These are phyloP conservation scores for Lepidiolamprologus cunningtoni DNA, from an alignment of 2,113 vertebrate species.

Conservation along the genomic window DNA sequence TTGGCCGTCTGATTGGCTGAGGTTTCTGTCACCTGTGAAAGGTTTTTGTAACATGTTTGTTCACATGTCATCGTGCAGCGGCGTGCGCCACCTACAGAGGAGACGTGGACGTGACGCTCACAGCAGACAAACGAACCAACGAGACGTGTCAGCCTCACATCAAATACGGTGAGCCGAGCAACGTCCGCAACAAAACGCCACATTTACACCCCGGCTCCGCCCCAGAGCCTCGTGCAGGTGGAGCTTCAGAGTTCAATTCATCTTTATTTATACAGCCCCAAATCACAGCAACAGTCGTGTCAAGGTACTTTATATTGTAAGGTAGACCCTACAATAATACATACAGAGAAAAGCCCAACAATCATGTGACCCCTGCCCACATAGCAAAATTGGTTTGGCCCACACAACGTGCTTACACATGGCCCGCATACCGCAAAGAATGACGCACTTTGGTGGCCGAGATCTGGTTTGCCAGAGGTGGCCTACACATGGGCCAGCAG, in stretches of 20 bases:
- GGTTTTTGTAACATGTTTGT: background rate
- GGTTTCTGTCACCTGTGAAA: background rate
- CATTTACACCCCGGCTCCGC: background rate
- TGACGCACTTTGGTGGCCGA: background rate
- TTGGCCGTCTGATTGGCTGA: background rate
- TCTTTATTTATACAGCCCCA: background rate
- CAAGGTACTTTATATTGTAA: accelerated
- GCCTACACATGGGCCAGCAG: background rate
- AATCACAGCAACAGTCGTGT: background rate
- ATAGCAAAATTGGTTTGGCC: background rate
- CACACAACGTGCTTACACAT: background rate
- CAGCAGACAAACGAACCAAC: background rate
- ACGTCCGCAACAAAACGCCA: background rate
- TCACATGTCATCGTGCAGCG: background rate
- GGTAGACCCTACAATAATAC: background rate
- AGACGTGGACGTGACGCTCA: background rate
- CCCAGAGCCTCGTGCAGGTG: background rate
- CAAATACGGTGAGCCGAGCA: conserved; percentile 22
- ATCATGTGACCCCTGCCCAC: background rate
- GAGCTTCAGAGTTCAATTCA: background rate
- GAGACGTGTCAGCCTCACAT: conserved; percentile 44
- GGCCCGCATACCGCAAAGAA: accelerated
- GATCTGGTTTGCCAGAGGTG: background rate
- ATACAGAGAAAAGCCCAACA: background rate
- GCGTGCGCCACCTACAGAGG: conserved; percentile 39